A percentile compares a stretch with the other conserved stretches of the same genome.
phyloP scores from a whole-genome alignment of 2,888 invertebrate genomes.

The Brachylomia viminalis region DNA sequence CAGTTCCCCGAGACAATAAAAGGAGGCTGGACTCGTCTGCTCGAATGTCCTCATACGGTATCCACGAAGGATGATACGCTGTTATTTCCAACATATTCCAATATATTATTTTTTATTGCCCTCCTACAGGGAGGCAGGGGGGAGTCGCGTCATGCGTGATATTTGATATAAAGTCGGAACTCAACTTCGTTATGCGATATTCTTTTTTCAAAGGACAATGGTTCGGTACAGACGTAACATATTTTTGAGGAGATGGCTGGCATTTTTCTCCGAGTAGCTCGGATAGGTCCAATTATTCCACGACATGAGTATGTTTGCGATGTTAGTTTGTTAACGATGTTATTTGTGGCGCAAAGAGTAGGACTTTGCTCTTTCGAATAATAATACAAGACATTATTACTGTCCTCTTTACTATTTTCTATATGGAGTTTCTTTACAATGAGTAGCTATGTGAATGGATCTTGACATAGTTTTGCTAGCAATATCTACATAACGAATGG shows the following conservation, averaged over 20 bases:
- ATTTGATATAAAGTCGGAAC: constrained; percentile 91
- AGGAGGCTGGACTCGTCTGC: constrained; percentile 87
- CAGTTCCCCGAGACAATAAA: constrained; percentile 87
- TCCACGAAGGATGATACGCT: constrained; percentile 89
- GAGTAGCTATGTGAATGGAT: not conserved
- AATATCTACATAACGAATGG: not conserved
- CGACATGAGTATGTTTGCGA: constrained; percentile 83
- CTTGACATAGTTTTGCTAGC: not conserved
- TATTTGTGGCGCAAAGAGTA: constrained; percentile 68
- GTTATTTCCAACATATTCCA: constrained; percentile 91
- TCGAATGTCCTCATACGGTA: constrained; percentile 84
- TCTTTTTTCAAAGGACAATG: constrained; percentile 90
- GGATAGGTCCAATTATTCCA: constrained; percentile 87
- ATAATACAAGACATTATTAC: constrained; percentile 64
- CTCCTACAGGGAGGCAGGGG: constrained; percentile 77
- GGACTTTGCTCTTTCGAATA: constrained; percentile 60
- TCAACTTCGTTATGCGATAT: constrained; percentile 90
- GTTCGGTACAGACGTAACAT: constrained; percentile 84
- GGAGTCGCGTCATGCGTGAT: constrained; percentile 89
- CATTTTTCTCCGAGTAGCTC: constrained; percentile 85
- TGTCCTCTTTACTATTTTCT: constrained; percentile 31
- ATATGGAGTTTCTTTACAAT: constrained; percentile 22
- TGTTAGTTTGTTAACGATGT: constrained; percentile 82
- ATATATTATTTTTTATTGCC: constrained; percentile 91
- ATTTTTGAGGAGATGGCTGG: constrained; percentile 85